phyloP scores from a whole-genome alignment of 2,113 vertebrate genomes.

The Oreochromis tanganicae region DNA sequence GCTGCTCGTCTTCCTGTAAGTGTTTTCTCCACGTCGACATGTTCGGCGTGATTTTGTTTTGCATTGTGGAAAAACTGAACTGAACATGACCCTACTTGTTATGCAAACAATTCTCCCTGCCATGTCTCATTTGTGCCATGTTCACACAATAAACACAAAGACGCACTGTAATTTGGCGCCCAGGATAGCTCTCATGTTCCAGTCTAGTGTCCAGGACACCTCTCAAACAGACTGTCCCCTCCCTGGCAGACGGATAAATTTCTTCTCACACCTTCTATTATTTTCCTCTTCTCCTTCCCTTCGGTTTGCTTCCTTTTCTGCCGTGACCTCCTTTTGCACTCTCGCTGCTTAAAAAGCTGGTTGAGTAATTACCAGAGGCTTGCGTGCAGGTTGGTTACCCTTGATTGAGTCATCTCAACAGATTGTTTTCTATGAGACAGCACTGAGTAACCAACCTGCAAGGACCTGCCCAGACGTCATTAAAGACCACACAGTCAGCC shows the following conservation, averaged over 20 bases:
- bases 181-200: constrained; percentile 13
- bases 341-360: neutral
- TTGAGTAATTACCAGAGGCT: constrained; percentile 50
- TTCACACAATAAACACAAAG: constrained; percentile 49
- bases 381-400: constrained; percentile 55
- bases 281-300: neutral
- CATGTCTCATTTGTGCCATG: constrained; percentile 41
- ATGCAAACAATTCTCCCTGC: constrained; percentile 40
- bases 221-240: neutral
- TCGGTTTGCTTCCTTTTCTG: neutral
- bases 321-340: constrained; percentile 9
- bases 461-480: constrained; percentile 41
- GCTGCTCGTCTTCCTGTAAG: constrained; percentile 20
- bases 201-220: constrained; percentile 17
- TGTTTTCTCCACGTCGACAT: constrained; percentile 21
- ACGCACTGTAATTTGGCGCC: constrained; percentile 15
- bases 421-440: constrained; percentile 37
- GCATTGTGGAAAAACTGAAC: constrained; percentile 39
- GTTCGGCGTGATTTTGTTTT: constrained; percentile 23
- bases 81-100: constrained; percentile 48
- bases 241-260: constrained; percentile 12
- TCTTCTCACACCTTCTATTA: neutral
- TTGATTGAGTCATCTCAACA: constrained; percentile 55
- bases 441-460: constrained; percentile 41
- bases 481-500: constrained; percentile 53